Conservation (phyloP, 1,140 invertebrate genomes). For the Solen grandis region DNA sequence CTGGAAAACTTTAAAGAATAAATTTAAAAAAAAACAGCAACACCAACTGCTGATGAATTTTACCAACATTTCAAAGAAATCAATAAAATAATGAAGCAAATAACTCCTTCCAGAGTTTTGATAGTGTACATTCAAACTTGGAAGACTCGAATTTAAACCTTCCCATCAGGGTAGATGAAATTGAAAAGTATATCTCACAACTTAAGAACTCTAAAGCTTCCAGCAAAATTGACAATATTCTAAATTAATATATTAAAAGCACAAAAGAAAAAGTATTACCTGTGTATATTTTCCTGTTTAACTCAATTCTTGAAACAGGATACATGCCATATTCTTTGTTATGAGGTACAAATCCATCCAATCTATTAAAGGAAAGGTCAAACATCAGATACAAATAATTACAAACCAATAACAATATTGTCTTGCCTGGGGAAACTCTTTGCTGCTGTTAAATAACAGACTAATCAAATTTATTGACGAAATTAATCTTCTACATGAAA, state of each 20-base stretch:
- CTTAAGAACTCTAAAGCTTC: constrained; percentile 10
- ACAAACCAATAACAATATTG: constrained; percentile 50
- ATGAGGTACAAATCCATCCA: constrained; percentile 35
- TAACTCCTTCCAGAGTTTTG: neutral
- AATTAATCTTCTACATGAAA: too few relatives aligned
- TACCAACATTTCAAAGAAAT: constrained; percentile 32
- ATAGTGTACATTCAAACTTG: neutral
- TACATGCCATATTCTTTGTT: constrained; percentile 20
- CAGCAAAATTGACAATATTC: constrained; percentile 14
- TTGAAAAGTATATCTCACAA: constrained; percentile 4
- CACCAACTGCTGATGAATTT: constrained; percentile 3
- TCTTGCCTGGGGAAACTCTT: constrained; percentile 57
- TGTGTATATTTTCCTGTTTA: constrained; percentile 33
- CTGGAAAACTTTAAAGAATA: constrained; percentile 10
- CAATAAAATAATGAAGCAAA: neutral
- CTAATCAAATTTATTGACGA: too few relatives aligned
- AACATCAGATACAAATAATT: constrained; percentile 25
- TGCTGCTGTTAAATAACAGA: constrained; percentile 52
- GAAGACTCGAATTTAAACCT: neutral
- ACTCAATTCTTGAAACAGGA: constrained; percentile 15
- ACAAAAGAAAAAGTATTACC: constrained; percentile 22
- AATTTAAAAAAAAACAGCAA: constrained; percentile 14
- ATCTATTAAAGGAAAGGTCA: constrained; percentile 55
- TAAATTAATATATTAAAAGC: constrained; percentile 30
- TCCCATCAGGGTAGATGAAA: constrained; percentile 5